These are phyloP conservation scores for Jordanella pulchra DNA, from an alignment of 2,797 vertebrate species.

Conservation along the genomic window DNA sequence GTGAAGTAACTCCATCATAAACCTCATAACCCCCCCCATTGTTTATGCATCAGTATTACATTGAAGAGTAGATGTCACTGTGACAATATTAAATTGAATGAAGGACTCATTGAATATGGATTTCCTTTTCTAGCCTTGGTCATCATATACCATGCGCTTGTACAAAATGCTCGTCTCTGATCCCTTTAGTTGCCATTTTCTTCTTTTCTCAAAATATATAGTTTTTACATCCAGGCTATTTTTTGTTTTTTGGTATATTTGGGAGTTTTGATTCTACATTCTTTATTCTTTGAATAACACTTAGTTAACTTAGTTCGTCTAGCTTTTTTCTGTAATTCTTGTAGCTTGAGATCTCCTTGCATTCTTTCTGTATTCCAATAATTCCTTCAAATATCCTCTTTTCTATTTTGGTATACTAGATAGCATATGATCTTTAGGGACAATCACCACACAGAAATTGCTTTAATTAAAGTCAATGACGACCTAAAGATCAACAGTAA, in stretches of 20 bases:
- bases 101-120: background rate
- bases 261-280: background rate
- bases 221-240: background rate
- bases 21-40: too few relatives aligned
- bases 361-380: background rate
- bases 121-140: background rate
- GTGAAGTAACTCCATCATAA: too few relatives aligned
- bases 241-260: background rate
- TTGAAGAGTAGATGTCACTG: background rate
- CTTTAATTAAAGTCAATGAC: constrained; percentile 9
- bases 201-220: background rate
- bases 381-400: background rate
- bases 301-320: background rate
- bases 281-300: background rate
- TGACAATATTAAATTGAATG: background rate
- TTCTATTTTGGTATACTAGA: constrained; percentile 4
- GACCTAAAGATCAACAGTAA: constrained; percentile 12
- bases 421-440: constrained; percentile 6
- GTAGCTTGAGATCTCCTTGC: constrained; percentile 4
- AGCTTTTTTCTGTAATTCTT: background rate
- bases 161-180: background rate
- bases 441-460: constrained; percentile 1
- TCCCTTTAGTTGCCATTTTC: background rate
- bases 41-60: background rate
- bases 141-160: too few relatives aligned